phyloP scores from a whole-genome alignment of 1,140 invertebrate species.

The Agraylea sexmaculata region DNA sequence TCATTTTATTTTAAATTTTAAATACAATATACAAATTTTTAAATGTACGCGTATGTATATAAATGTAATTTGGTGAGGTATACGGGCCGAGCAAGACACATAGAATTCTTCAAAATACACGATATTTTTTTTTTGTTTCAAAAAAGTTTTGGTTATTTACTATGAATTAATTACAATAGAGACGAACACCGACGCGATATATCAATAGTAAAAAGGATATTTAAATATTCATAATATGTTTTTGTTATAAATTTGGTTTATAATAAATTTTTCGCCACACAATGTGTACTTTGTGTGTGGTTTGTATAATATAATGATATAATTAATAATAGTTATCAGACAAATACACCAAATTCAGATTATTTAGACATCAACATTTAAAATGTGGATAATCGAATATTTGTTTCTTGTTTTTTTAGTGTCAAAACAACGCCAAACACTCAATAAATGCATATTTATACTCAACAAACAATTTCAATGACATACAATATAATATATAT shows the following conservation, averaged over 20 bases:
- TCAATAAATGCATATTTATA: too few species aligned
- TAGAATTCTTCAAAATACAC: slow-evolving; percentile 22
- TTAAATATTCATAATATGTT: background rate
- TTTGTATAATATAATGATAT: too few species aligned
- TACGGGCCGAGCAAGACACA: slow-evolving; percentile 38
- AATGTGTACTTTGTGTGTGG: too few species aligned
- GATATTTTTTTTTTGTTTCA: too few species aligned
- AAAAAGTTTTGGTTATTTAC: slow-evolving; percentile 2
- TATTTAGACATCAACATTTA: too few species aligned
- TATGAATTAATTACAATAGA: background rate
- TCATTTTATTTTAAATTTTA: slow-evolving; percentile 7
- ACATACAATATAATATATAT: too few species aligned
- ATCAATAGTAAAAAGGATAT: background rate
- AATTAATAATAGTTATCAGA: too few species aligned
- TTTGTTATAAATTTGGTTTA: background rate
- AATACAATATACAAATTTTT: slow-evolving; percentile 17
- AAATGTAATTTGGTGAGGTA: slow-evolving; percentile 29
- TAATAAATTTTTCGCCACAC: background rate
- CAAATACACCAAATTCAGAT: too few species aligned
- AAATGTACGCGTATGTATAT: slow-evolving; percentile 16
- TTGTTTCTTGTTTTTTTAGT: too few species aligned
- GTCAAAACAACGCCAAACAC: too few species aligned
- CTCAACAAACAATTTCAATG: too few species aligned
- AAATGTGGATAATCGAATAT: too few species aligned
- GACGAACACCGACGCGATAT: background rate